phyloP scores from a whole-genome alignment of 2,888 invertebrate species.

The Eristalis pertinax region DNA sequence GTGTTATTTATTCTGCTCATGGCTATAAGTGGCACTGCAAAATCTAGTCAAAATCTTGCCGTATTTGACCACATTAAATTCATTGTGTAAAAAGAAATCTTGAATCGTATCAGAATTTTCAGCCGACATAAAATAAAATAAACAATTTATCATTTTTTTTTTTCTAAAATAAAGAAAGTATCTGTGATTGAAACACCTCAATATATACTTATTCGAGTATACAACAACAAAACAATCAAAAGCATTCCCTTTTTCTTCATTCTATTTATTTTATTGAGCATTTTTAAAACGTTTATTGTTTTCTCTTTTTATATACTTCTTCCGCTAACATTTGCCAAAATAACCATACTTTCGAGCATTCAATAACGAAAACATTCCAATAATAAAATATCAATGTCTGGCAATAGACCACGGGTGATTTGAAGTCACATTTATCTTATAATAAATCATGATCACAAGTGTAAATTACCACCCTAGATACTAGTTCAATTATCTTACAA shows the following conservation, averaged over 20 bases:
- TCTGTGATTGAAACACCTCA: slow-evolving; percentile 70
- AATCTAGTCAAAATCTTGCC: slow-evolving; percentile 74
- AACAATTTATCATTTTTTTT: slow-evolving; percentile 26
- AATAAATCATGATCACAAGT: slow-evolving; percentile 26
- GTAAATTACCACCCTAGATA: slow-evolving; percentile 8
- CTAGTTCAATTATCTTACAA: slow-evolving; percentile 30
- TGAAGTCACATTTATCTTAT: slow-evolving; percentile 21
- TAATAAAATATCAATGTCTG: slow-evolving; percentile 10
- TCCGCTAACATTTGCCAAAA: slow-evolving; percentile 36
- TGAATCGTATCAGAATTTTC: slow-evolving; percentile 34
- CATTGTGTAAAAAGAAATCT: slow-evolving; percentile 33
- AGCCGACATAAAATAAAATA: slow-evolving; percentile 41
- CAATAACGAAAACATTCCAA: slow-evolving; percentile 26
- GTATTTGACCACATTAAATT: slow-evolving; percentile 68
- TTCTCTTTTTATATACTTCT: slow-evolving; percentile 20
- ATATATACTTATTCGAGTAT: slow-evolving; percentile 57
- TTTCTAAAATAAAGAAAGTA: slow-evolving; percentile 40
- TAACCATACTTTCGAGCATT: slow-evolving; percentile 10
- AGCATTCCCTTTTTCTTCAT: slow-evolving; percentile 65
- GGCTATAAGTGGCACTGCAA: slow-evolving; percentile 54
- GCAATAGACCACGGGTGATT: slow-evolving; percentile 37
- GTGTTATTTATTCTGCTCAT: slow-evolving; percentile 49
- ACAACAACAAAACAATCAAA: slow-evolving; percentile 51
- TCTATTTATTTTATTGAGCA: slow-evolving; percentile 48
- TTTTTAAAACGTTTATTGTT: slow-evolving; percentile 25